These are phyloP conservation scores for Myrmophylax atrothorax DNA, from an alignment of 2,113 vertebrate species.

Conservation along the genomic window DNA sequence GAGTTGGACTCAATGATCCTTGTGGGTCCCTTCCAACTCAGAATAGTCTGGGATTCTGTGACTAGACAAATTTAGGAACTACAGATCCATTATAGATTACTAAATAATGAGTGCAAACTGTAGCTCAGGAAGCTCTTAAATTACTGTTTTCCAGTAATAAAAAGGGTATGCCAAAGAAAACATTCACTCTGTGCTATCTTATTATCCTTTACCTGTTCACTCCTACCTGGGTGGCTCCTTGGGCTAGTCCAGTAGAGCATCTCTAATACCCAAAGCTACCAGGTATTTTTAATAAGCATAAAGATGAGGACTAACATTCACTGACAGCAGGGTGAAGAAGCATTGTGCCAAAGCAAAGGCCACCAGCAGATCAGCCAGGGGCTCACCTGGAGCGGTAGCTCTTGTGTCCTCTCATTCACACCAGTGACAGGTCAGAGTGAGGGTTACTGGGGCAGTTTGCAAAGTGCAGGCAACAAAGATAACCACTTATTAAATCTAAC, in stretches of 20 bases:
- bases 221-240: not conserved
- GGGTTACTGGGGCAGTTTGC: not conserved
- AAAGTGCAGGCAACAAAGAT: not conserved
- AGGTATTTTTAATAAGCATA: not conserved
- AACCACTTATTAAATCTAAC: not conserved
- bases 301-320: not conserved
- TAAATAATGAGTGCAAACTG: not conserved
- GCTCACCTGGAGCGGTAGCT: not conserved
- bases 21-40: no score
- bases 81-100: not conserved
- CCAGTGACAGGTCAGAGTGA: not conserved
- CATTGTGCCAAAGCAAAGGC: not conserved
- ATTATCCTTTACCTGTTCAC: not conserved
- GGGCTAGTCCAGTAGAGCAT: not conserved
- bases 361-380: not conserved
- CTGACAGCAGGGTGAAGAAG: not conserved
- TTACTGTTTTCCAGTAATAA: not conserved
- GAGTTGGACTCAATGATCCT: no score
- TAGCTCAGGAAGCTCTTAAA: not conserved
- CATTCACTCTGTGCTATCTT: not conserved
- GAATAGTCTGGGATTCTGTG: no score
- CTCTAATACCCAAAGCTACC: not conserved
- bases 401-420: not conserved
- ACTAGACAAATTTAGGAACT: not conserved
- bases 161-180: not conserved